Conservation (phyloP, 2,888 invertebrate genomes). For the Callyntrura sp. region DNA sequence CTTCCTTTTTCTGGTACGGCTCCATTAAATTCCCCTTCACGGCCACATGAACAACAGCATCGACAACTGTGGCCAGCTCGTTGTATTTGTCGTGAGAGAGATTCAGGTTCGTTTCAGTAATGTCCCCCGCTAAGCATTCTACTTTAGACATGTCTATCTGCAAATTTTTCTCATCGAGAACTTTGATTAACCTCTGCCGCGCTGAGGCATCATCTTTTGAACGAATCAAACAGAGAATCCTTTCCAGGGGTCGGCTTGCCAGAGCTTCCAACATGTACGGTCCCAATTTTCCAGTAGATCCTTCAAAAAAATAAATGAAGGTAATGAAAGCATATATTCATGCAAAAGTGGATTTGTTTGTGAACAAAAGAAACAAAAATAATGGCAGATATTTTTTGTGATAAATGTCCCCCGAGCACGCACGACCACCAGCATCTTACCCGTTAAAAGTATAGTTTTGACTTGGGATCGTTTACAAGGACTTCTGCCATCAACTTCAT, state of each 20-base stretch:
- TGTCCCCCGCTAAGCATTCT: conserved; percentile 73
- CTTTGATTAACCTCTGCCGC: conserved; percentile 62
- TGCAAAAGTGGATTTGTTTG: neutral
- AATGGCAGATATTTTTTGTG: neutral
- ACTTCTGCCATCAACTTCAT: neutral
- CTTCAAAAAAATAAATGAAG: conserved; percentile 28
- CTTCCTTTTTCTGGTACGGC: conserved; percentile 61
- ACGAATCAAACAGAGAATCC: conserved; percentile 76
- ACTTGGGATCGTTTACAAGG: conserved; percentile 67
- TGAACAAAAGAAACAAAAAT: neutral
- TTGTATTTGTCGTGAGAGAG: conserved; percentile 62
- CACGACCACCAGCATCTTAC: no score
- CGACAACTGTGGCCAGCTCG: conserved; percentile 53
- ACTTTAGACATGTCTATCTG: conserved; percentile 66
- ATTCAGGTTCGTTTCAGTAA: conserved; percentile 64
- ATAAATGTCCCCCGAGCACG: no score
- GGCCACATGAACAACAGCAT: conserved; percentile 79
- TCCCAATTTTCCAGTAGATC: conserved; percentile 78
- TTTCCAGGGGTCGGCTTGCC: conserved; percentile 44
- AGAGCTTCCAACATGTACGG: conserved; percentile 73
- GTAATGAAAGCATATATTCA: conserved; percentile 20
- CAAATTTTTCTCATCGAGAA: conserved; percentile 73
- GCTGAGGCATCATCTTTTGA: conserved; percentile 65
- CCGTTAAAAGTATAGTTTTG: conserved; percentile 77
- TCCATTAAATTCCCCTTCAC: conserved; percentile 80